A percentile compares a stretch with the other conserved stretches of the same genome.
These are phyloP conservation scores for Bathynomus jamesi DNA, from an alignment of 1,140 invertebrate genomes.

Conservation along the genomic window DNA sequence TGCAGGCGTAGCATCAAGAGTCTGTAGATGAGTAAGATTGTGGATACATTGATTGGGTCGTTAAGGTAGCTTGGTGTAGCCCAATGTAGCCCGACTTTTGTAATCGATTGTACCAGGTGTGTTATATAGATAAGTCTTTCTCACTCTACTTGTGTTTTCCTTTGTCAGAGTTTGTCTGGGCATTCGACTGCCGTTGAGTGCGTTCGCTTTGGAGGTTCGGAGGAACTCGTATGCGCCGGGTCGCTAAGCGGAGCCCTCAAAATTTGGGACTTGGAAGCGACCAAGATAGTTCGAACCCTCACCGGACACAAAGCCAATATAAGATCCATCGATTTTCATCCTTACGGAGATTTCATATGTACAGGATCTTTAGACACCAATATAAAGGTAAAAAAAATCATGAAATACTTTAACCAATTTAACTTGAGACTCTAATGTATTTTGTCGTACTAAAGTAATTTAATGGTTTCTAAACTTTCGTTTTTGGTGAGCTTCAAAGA, in stretches of 20 bases:
- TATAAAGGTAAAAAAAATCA: slow-evolving; percentile 56
- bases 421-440: not conserved
- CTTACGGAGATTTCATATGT: slow-evolving; percentile 86
- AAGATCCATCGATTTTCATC: slow-evolving; percentile 89
- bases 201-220: slow-evolving; percentile 86
- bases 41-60: too few relatives aligned
- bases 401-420: slow-evolving; percentile 4
- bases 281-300: slow-evolving; percentile 79
- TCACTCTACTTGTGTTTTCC: slow-evolving; percentile 23
- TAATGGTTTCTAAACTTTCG: too few relatives aligned
- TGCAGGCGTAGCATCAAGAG: too few relatives aligned
- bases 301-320: slow-evolving; percentile 88
- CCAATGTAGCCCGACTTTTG: too few relatives aligned
- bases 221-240: slow-evolving; percentile 91
- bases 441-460: too few relatives aligned
- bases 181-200: slow-evolving; percentile 89
- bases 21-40: too few relatives aligned
- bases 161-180: slow-evolving; percentile 73
- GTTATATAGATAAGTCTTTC: too few relatives aligned
- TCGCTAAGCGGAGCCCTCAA: slow-evolving; percentile 86
- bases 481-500: too few relatives aligned
- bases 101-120: too few relatives aligned
- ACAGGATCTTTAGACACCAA: slow-evolving; percentile 86
- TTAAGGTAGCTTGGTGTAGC: too few relatives aligned
- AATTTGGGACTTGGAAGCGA: slow-evolving; percentile 93